These are phyloP conservation scores for Gila robusta DNA, from an alignment of 2,797 vertebrate species.

Conservation along the genomic window DNA sequence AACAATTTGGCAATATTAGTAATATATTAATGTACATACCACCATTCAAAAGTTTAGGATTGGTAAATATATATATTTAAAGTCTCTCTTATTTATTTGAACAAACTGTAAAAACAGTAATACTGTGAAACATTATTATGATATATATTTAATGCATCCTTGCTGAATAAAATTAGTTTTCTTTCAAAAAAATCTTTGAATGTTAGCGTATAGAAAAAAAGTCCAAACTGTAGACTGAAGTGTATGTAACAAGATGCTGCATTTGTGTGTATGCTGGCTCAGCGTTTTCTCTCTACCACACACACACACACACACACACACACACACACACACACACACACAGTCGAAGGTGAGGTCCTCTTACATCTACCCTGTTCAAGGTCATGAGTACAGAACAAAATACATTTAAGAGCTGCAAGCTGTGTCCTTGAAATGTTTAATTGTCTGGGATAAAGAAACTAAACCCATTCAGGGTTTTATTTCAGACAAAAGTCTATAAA, in stretches of 20 bases:
- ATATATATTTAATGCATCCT: not conserved
- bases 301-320: not conserved
- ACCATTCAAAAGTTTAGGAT: not conserved
- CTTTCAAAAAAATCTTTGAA: not conserved
- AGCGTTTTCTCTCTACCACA: conserved; percentile 16
- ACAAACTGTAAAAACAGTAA: not conserved
- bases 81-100: not conserved
- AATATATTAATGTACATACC: not conserved
- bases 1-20: not conserved
- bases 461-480: conserved; percentile 6
- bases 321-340: not conserved
- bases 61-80: not conserved
- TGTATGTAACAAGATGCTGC: conserved; percentile 7
- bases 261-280: conserved; percentile 20
- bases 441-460: conserved; percentile 6
- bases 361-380: conserved; percentile 31
- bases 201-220: not conserved
- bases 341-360: conserved; percentile 12
- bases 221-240: not conserved
- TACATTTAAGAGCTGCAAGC: conserved; percentile 16
- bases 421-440: conserved; percentile 19
- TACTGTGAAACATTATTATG: not conserved
- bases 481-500: conserved; percentile 6
- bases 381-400: conserved; percentile 8
- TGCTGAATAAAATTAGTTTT: not conserved